A percentile compares a stretch with the other conserved stretches of the same genome.
These are phyloP conservation scores for Norana najaformis DNA, from an alignment of 2,888 invertebrate genomes.

Conservation along the genomic window DNA sequence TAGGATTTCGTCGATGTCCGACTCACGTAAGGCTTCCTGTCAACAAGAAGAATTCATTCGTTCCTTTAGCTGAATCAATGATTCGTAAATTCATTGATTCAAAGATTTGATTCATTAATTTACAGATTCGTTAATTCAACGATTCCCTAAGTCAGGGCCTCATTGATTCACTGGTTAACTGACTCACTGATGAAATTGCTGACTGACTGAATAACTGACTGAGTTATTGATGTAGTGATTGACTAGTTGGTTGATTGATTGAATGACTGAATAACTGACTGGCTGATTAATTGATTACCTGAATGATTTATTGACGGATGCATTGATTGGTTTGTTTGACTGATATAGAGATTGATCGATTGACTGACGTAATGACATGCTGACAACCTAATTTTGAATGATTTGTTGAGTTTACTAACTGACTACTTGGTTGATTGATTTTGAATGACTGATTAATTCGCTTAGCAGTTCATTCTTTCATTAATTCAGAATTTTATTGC, in stretches of 20 bases:
- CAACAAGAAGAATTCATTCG: not conserved
- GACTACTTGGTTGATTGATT: too few relatives aligned
- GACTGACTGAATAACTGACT: not conserved
- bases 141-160: not conserved
- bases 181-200: not conserved
- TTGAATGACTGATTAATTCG: too few relatives aligned
- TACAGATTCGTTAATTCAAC: too few relatives aligned
- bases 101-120: too few relatives aligned
- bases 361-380: too few relatives aligned
- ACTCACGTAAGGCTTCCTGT: conserved; percentile 33
- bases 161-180: not conserved
- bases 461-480: too few relatives aligned
- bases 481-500: too few relatives aligned
- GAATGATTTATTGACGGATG: not conserved
- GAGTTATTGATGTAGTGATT: too few relatives aligned
- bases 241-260: too few relatives aligned
- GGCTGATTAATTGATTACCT: not conserved
- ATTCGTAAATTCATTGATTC: not conserved
- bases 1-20: conserved; percentile 79
- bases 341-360: not conserved
- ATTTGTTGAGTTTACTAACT: too few relatives aligned
- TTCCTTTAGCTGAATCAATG: not conserved
- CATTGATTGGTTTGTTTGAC: not conserved
- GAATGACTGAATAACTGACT: too few relatives aligned
- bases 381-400: too few relatives aligned